These are phyloP conservation scores for Gobio occitaniae DNA, from an alignment of 2,797 vertebrate species.

Conservation along the genomic window DNA sequence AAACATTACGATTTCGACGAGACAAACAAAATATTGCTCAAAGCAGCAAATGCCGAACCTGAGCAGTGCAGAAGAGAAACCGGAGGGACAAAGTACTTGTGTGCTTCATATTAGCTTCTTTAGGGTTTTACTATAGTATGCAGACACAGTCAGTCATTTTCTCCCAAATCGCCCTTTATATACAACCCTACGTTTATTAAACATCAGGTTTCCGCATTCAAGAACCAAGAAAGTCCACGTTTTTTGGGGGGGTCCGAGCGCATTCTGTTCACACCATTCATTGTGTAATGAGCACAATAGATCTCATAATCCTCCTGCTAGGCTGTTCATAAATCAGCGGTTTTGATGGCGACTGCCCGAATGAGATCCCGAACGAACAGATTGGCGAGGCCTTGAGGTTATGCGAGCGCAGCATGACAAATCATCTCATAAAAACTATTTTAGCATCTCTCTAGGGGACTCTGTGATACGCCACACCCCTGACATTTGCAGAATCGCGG, in stretches of 20 bases:
- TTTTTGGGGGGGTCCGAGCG: neutral
- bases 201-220: neutral
- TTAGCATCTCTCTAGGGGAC: slow-evolving; percentile 43
- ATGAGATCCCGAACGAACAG: slow-evolving; percentile 38
- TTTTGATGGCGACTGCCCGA: slow-evolving; percentile 43
- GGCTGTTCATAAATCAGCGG: slow-evolving; percentile 36
- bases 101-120: slow-evolving; percentile 35
- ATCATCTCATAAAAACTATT: slow-evolving; percentile 49
- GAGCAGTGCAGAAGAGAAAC: slow-evolving; percentile 38
- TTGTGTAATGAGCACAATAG: slow-evolving; percentile 5
- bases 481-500: slow-evolving; percentile 10
- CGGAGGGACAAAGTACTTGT: slow-evolving; percentile 32
- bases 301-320: slow-evolving; percentile 23
- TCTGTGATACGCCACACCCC: slow-evolving; percentile 20
- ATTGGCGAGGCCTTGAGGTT: slow-evolving; percentile 46
- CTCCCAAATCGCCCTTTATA: neutral
- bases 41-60: slow-evolving; percentile 15
- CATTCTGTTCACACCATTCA: slow-evolving; percentile 18
- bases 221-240: neutral
- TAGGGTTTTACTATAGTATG: slow-evolving; percentile 23
- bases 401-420: slow-evolving; percentile 38
- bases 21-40: slow-evolving; percentile 10
- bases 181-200: neutral
- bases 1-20: neutral
- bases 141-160: neutral